Percentiles rank a stretch among this genome's conserved stretches.
Evolutionary conservation across 2,888 invertebrate genomes (phyloP).

Genomic region (Lysandra bellargus): DNA sequence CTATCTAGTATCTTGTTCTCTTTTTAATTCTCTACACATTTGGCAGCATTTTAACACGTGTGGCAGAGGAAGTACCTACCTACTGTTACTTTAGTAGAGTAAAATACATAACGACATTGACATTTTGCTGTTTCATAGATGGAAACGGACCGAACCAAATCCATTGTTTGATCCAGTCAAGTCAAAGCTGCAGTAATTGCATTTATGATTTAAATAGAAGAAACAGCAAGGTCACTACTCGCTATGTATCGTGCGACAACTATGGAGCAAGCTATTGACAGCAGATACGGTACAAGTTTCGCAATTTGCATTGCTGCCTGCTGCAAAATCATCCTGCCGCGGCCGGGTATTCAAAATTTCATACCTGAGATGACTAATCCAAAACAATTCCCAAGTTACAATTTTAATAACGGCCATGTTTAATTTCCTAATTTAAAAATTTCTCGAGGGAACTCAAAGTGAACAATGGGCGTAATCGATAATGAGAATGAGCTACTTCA

Average conservation of each 20-base stretch:
- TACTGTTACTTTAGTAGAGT: not conserved
- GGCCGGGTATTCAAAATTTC: not conserved
- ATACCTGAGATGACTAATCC: not conserved
- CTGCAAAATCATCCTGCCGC: not conserved
- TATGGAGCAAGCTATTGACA: not conserved
- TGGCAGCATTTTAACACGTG: not conserved
- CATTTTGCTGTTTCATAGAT: not conserved
- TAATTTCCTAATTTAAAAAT: not conserved
- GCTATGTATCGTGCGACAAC: not conserved
- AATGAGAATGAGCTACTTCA: constrained; percentile 32
- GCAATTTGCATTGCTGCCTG: not conserved
- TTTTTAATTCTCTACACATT: constrained; percentile 1
- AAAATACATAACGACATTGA: not conserved
- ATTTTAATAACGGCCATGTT: not conserved
- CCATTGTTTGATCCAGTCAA: not conserved
- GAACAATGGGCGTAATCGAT: constrained; percentile 37
- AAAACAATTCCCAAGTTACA: not conserved
- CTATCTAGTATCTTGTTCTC: not conserved
- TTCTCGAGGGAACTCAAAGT: constrained; percentile 20
- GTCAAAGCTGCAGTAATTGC: not conserved
- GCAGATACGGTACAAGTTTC: not conserved
- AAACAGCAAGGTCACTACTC: not conserved
- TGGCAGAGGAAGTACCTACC: not conserved
- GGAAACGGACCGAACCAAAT: not conserved
- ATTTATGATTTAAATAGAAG: not conserved